phyloP scores from a whole-genome alignment of 2,888 invertebrate species.

The Tetragonisca angustula region DNA sequence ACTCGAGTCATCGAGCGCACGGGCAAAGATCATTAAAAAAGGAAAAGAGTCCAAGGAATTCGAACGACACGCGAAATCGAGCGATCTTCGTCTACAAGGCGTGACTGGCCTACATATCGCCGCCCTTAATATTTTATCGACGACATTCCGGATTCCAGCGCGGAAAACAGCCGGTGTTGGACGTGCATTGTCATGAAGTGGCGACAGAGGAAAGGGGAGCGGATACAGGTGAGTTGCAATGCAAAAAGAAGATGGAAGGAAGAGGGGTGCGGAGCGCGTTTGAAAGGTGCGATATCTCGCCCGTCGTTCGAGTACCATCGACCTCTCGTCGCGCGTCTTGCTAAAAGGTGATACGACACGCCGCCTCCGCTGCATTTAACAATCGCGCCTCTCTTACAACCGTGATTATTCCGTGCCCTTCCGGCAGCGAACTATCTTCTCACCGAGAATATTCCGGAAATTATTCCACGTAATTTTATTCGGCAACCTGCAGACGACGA shows the following conservation, averaged over 20 bases:
- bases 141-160: slow-evolving; percentile 67
- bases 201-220: slow-evolving; percentile 50
- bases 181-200: slow-evolving; percentile 78
- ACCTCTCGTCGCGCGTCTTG: slow-evolving; percentile 71
- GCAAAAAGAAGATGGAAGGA: slow-evolving; percentile 58
- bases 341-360: slow-evolving; percentile 80
- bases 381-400: slow-evolving; percentile 38
- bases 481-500: too few relatives aligned
- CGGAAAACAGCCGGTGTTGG: slow-evolving; percentile 63
- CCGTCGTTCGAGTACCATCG: slow-evolving; percentile 78
- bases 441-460: neutral
- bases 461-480: neutral
- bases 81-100: slow-evolving; percentile 26
- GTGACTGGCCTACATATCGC: slow-evolving; percentile 57
- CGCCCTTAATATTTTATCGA: slow-evolving; percentile 69
- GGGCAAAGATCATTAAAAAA: neutral
- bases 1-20: neutral
- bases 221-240: slow-evolving; percentile 34
- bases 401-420: slow-evolving; percentile 13
- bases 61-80: slow-evolving; percentile 15
- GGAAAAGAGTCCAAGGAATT: neutral
- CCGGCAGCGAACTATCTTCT: neutral
- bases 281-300: slow-evolving; percentile 74
- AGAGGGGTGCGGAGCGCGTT: slow-evolving; percentile 61
- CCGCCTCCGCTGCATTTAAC: slow-evolving; percentile 41